Conservation (phyloP, 92 coral and sea anemone species). For the Bergia sp. region DNA sequence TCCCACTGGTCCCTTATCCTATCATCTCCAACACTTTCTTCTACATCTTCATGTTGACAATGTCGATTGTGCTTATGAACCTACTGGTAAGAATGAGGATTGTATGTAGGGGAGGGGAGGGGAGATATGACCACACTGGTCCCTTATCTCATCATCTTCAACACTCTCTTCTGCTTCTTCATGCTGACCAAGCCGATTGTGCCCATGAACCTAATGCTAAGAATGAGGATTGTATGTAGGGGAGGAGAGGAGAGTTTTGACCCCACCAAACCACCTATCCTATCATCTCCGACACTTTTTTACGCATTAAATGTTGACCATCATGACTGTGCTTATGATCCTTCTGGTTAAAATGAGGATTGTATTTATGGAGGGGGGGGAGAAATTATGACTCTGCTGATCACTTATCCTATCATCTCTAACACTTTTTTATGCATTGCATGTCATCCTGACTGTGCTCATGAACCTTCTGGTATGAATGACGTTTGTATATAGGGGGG, state of each 20-base stretch:
- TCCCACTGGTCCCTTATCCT: no score
- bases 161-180: conserved; percentile 66
- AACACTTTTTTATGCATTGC: conserved; percentile 58
- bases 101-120: no score
- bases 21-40: no score
- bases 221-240: conserved; percentile 15
- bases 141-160: conserved; percentile 71
- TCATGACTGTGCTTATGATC: conserved; percentile 76
- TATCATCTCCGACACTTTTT: conserved; percentile 50
- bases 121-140: conserved; percentile 33
- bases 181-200: conserved; percentile 81
- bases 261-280: conserved; percentile 68
- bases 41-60: no score
- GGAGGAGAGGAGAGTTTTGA: conserved; percentile 15
- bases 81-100: no score
- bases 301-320: conserved; percentile 61
- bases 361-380: not conserved
- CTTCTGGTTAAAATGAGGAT: conserved; percentile 63
- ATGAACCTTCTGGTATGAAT: conserved; percentile 77
- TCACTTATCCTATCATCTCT: conserved; percentile 62
- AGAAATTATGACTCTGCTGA: no score
- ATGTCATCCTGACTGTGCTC: conserved; percentile 68
- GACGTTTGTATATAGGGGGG: not conserved
- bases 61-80: no score
- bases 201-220: conserved; percentile 84